phyloP scores from a whole-genome alignment of 2,797 vertebrate species.

The Pangasius larnaudii region DNA sequence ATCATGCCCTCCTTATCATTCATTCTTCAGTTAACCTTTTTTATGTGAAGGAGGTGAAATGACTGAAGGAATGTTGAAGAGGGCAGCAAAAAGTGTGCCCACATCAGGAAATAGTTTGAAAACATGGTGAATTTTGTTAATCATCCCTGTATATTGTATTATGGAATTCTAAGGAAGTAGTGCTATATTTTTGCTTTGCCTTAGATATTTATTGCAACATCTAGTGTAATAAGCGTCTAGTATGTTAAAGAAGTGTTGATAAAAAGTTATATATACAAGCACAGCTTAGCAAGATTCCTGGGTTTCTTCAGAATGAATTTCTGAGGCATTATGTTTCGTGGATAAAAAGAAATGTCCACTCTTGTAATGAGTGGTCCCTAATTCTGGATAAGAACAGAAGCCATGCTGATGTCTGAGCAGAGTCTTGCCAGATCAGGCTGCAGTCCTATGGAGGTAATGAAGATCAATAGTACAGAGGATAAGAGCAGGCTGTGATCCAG shows the following conservation, averaged over 20 bases:
- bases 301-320: neutral
- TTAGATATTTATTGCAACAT: slow-evolving; percentile 34
- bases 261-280: neutral
- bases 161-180: neutral
- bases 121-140: slow-evolving; percentile 32
- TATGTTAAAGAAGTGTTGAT: neutral
- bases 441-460: slow-evolving; percentile 75
- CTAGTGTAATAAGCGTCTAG: neutral
- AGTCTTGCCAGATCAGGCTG: slow-evolving; percentile 39
- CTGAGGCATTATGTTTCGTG: neutral
- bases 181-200: neutral
- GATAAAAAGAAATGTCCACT: neutral
- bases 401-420: slow-evolving; percentile 49
- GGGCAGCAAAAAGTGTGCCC: neutral
- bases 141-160: slow-evolving; percentile 4
- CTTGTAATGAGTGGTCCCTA: slow-evolving; percentile 12
- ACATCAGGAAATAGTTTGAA: slow-evolving; percentile 20
- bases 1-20: slow-evolving; percentile 48
- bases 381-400: slow-evolving; percentile 19
- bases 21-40: slow-evolving; percentile 47
- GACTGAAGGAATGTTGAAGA: neutral
- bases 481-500: slow-evolving; percentile 74
- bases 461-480: slow-evolving; percentile 79
- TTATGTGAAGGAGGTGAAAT: neutral
- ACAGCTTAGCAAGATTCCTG: neutral